Conservation (phyloP, 2,113 vertebrate species). For the Seriola aureovittata region DNA sequence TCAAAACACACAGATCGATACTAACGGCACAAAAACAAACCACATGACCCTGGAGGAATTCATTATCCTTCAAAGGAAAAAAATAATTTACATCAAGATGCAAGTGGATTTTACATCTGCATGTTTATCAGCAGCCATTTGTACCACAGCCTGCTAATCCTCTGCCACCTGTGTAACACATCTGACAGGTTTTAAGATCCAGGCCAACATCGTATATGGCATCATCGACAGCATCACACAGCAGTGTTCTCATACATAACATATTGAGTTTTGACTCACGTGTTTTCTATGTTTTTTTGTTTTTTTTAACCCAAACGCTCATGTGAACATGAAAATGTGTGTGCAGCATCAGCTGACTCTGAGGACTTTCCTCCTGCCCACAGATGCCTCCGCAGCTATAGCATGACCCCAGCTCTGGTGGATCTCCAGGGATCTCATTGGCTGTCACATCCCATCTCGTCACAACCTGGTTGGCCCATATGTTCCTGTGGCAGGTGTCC, state of each 20-base stretch:
- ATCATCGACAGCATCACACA: not conserved
- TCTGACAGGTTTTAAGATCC: not conserved
- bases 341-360: conserved; percentile 24
- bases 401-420: conserved; percentile 67
- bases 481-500: conserved; percentile 70
- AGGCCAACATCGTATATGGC: not conserved
- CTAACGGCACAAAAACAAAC: not conserved
- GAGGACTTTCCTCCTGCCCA: conserved; percentile 21
- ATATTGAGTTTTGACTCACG: no score
- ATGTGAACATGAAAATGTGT: not conserved
- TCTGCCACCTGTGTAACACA: not conserved
- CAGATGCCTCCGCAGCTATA: conserved; percentile 68
- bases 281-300: no score
- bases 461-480: conserved; percentile 71
- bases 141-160: not conserved
- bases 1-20: not conserved
- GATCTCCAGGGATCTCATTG: conserved; percentile 61
- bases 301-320: no score
- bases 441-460: conserved; percentile 77
- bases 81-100: not conserved
- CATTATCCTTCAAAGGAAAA: not conserved
- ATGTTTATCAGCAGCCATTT: not conserved
- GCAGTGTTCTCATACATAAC: no score
- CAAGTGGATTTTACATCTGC: not conserved
- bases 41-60: not conserved